phyloP scores from a whole-genome alignment of 37 sponge, comb jelly and placozoan genomes.

The Hexactinellida sp. region DNA sequence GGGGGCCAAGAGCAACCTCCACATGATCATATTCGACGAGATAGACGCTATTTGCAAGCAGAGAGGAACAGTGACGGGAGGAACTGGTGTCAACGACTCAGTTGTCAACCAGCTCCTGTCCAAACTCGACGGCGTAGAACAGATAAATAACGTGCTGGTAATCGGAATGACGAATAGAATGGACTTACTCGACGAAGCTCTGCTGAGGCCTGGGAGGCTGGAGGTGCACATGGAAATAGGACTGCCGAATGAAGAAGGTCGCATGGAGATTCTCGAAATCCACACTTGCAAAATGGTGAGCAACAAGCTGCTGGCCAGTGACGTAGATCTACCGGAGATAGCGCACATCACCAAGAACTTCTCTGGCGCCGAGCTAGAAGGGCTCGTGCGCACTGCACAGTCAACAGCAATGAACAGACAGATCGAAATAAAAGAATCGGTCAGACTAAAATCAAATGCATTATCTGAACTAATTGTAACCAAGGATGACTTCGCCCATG shows the following conservation, averaged over 20 bases:
- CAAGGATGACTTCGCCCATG: slow-evolving; percentile 70
- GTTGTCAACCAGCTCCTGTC: slow-evolving; percentile 96
- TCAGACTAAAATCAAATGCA: neutral
- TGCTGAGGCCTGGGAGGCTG: slow-evolving; percentile 65
- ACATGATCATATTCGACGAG: slow-evolving; percentile 99
- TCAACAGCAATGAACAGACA: slow-evolving; percentile 79
- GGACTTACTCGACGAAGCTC: slow-evolving; percentile 95
- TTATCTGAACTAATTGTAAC: slow-evolving; percentile 39
- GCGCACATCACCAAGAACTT: slow-evolving; percentile 78
- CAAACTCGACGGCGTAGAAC: slow-evolving; percentile 96
- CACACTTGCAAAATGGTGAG: slow-evolving; percentile 69
- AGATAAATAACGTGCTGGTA: slow-evolving; percentile 92
- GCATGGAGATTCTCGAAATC: slow-evolving; percentile 81
- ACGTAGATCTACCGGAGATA: slow-evolving; percentile 53
- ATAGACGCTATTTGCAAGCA: slow-evolving; percentile 97
- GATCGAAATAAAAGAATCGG: slow-evolving; percentile 37
- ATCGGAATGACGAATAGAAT: slow-evolving; percentile 95
- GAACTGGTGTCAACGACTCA: slow-evolving; percentile 95
- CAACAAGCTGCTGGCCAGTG: slow-evolving; percentile 34
- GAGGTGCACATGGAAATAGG: slow-evolving; percentile 28
- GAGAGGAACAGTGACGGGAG: slow-evolving; percentile 72
- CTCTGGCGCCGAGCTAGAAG: slow-evolving; percentile 96
- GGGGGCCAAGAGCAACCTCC: slow-evolving; percentile 77
- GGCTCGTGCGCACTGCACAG: slow-evolving; percentile 76
- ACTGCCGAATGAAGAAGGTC: slow-evolving; percentile 74